A percentile compares a stretch with the other conserved stretches of the same genome.
These are phyloP conservation scores for Eristalis arbustorum DNA, from an alignment of 2,888 invertebrate species.

Conservation along the genomic window DNA sequence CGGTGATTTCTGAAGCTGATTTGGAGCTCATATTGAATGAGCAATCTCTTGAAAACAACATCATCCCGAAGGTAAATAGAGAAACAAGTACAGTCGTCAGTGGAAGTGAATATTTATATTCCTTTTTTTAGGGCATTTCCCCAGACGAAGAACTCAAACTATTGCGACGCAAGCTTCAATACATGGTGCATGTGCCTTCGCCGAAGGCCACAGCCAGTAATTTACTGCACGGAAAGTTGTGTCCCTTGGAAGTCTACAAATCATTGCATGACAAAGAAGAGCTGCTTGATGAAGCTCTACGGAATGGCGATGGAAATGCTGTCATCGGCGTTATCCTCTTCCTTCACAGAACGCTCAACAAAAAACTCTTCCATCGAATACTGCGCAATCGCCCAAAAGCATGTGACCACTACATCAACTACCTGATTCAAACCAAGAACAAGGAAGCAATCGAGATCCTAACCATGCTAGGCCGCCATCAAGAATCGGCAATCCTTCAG, in stretches of 20 bases:
- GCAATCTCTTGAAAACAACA: conserved; percentile 75
- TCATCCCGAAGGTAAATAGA: conserved; percentile 73
- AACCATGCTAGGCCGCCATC: conserved; percentile 85
- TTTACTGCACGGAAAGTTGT: conserved; percentile 81
- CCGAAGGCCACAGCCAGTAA: conserved; percentile 76
- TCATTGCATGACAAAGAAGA: conserved; percentile 86
- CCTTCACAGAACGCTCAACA: conserved; percentile 87
- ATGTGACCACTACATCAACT: conserved; percentile 87
- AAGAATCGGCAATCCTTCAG: conserved; percentile 83
- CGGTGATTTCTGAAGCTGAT: conserved; percentile 77
- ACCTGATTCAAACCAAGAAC: conserved; percentile 86
- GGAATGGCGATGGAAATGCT: conserved; percentile 88
- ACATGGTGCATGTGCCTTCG: conserved; percentile 75
- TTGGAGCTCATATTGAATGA: conserved; percentile 76
- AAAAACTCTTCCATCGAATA: conserved; percentile 85
- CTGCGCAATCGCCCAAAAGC: conserved; percentile 86
- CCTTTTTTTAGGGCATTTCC: conserved; percentile 77
- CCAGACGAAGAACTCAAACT: conserved; percentile 79
- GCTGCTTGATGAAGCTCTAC: conserved; percentile 86
- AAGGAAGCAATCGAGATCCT: conserved; percentile 87
- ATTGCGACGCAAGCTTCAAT: conserved; percentile 74
- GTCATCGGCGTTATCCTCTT: conserved; percentile 86
- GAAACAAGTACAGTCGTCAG: neutral
- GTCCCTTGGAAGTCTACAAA: conserved; percentile 81
- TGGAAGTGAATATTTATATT: neutral